Base-by-base conservation (phyloP, 2,113 vertebrate species). In the Oreochromis spilurus region DNA sequence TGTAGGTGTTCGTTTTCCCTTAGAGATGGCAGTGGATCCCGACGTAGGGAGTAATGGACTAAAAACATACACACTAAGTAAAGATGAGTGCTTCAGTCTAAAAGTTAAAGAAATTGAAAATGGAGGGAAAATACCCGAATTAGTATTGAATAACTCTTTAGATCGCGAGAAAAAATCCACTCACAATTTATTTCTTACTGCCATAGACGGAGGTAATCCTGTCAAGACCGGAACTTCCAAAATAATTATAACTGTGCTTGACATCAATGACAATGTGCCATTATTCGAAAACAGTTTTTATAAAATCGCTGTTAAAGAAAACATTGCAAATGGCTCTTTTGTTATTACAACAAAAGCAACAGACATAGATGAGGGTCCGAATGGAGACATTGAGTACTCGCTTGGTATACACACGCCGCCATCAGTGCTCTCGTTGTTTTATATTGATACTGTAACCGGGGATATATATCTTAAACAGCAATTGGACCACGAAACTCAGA, bases 211-310 rank as follows among this genome's bases (percentile, higher is more conserved):
- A 10, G 96, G 96, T 0, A 95, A 90, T 34, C 93, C 96, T 0
- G 91, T 82, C 0, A 93, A 80, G 77, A 87, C 93, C 4, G 95
- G 95, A 1, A 95, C 94, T 4, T 86, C 92, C 10, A 79, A 93
- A 54, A 94, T 96, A 67, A 89, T 14, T 1, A 62, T 96, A 2
- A 84, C 43, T 10, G 93, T 96, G 0, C 91, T 95, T 57, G 98
- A 99, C 85, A 8, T 55, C 52, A 99, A 98, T 31, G 98, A 99
- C 88, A 98, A 99, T 26, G 88, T 95, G 17, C 98, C 98, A 0
- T 83, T 96, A 2, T 99, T 98, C 52, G 84, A 94, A 38, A 90
- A 90, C 5, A 3, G 2, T 0, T 2, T 89, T 0, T 95, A 95
- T 48, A 92, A 94, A 43, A 16, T 90, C 0, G 2, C 79, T n/a